Base-by-base conservation (phyloP, 2,113 vertebrate genomes). In the Lasiurus cinereus region DNA sequence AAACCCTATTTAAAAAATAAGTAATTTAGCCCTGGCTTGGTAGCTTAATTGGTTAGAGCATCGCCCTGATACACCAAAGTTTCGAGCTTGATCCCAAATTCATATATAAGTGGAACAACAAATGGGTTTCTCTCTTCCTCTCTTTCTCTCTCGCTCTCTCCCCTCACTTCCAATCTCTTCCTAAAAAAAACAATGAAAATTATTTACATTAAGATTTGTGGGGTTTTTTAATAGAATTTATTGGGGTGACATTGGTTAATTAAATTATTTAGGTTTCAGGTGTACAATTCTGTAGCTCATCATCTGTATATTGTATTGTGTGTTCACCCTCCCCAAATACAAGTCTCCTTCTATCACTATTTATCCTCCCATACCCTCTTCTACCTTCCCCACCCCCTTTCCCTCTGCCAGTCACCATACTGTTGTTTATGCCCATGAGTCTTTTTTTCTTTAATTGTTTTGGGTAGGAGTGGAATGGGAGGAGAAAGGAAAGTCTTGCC, bases 401-500 rank as follows among this genome's bases (percentile, higher is more conserved):
- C 64, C 29, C 64, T 66, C 29, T 66, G 64, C 1, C 14, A n/a
- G 6, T 66, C 64, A 66, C 64, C 64, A 31, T 66, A 66, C 14
- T 66, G 64, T 66, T 31, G 14, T n/a, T 29, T 66, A 7, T n/a
- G 64, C 31, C 64, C 64, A 64, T 66, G 64, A n/a, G 29, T 31
- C 29, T 66, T 66, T 66, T 31, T 66, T 31, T 66, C 29, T 31
- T 66, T 66, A 66, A 66, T 76, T 93, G n/a, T 94, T 95, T 89
- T 48, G 5, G 29, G 14, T 90, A 85, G 24, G 31, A 21, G 48
- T 84, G 59, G 78, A 29, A n/a, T 84, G 48, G 21, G 4, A 90
- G 43, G 62, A 90, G 64, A 92, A 92, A 97, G 27, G 64, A 64
- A 22, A 93, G 15, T 39, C 62, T 93, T 96, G 62, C n/a, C 21